Conservation (phyloP, 2,888 invertebrate species). For the Sesia bembeciformis region DNA sequence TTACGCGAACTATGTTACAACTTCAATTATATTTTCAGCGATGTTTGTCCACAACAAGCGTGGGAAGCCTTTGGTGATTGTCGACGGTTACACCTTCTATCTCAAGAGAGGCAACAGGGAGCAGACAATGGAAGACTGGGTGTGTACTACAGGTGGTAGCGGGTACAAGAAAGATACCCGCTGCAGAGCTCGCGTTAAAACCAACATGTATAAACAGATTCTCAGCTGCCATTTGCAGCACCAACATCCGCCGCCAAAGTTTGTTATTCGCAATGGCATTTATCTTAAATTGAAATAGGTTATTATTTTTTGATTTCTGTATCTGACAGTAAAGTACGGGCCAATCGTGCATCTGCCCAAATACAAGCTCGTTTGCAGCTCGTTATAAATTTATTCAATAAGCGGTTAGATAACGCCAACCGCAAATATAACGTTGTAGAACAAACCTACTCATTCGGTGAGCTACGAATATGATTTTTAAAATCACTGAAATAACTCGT, state of each 20-base stretch:
- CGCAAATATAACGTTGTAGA: no score
- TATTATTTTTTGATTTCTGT: no score
- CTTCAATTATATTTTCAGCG: no score
- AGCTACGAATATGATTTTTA: no score
- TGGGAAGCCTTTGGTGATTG: constrained; percentile 8
- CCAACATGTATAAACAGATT: background rate
- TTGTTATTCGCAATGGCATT: background rate
- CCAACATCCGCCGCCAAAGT: background rate
- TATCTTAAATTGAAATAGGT: background rate
- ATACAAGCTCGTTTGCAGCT: no score
- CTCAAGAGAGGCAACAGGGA: background rate
- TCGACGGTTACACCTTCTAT: constrained; percentile 3
- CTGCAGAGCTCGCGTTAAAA: background rate
- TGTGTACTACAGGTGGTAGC: background rate
- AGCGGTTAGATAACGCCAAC: no score
- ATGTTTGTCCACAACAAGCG: background rate
- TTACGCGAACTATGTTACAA: no score
- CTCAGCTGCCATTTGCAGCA: background rate
- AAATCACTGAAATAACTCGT: no score
- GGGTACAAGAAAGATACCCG: background rate
- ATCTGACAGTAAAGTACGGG: no score
- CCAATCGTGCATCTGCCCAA: no score
- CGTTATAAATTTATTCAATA: no score
- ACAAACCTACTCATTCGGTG: no score
- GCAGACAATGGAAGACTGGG: background rate